Base-by-base conservation (phyloP, 2,797 vertebrate genomes). In the Danio albolineatus region DNA sequence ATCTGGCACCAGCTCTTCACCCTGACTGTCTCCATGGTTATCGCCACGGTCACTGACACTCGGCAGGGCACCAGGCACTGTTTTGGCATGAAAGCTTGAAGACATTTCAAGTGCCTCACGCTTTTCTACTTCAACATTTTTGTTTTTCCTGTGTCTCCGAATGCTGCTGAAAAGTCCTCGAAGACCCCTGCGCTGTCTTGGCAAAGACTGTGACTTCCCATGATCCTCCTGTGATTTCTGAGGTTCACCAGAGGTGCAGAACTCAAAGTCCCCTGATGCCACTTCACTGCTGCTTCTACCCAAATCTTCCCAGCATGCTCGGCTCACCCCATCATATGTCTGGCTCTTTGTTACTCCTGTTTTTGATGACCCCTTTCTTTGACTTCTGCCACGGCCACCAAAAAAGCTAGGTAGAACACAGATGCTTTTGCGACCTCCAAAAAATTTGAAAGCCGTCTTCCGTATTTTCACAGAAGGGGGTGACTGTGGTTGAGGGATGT, bases 321-420 rank as follows among this genome's bases (percentile, higher is more conserved):
- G 91, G 74, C 94, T 95, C 36, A 98, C 88, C 70, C 96, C 94
- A 4, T 98, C 96, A 0, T 97, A 95, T 0, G 97, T 99, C 91
- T 94, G 96, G 85, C 97, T 98, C 86, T 98, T 99, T 78, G 92
- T 89, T 13, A 99, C 87, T 60, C 94, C 94, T 81, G 96, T 98
- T 89, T 95, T 97, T 2, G 94, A 92, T 2, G 89, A 89, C 72
- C 86, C 92, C 84, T 95, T 97, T 67, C 85, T 93, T 14, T 83
- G 95, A 87, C 92, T 91, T 93, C 95, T 98, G 87, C 85, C 94
- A 76, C 93, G 94, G 49, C 96, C 95, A 4, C 96, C 94, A 19
- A 99, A 98, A 85, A 98, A 97, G 84, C 93, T 97, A 0, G 98
- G 98, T 80, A 99, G 91, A 36, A 97, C 96, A 81, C 97, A 99